These are phyloP conservation scores for Panagrolaimus sp. DNA, from an alignment of 1,140 invertebrate species.

Conservation along the genomic window DNA sequence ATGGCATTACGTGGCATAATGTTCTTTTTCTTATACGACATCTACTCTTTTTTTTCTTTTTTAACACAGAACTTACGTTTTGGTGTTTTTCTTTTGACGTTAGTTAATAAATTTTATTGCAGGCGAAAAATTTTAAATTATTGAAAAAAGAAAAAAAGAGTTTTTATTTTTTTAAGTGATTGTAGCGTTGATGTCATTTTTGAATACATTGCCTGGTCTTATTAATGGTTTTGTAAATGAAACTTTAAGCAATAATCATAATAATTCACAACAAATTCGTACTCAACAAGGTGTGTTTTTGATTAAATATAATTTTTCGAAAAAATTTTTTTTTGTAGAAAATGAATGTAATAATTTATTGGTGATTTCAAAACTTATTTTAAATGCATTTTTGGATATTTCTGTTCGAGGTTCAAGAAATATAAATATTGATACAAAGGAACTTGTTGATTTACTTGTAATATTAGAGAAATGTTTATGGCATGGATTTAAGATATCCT, in stretches of 20 bases:
- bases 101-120: background rate
- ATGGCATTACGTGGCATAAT: no score
- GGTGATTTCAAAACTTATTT: conserved; percentile 5
- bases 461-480: conserved; percentile 1
- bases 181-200: background rate
- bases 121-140: background rate
- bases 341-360: conserved; percentile 12
- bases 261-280: background rate
- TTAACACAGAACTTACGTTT: no score
- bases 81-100: no score
- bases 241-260: background rate
- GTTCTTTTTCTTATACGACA: no score
- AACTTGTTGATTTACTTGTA: conserved; percentile 14
- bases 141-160: background rate
- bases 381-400: conserved; percentile 8
- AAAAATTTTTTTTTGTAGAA: background rate
- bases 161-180: background rate
- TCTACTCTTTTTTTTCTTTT: no score
- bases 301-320: background rate
- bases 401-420: conserved; percentile 6
- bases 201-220: background rate
- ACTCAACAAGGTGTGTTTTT: conserved; percentile 11
- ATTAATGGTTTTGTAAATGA: conserved; percentile 2
- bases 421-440: background rate
- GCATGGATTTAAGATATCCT: background rate